A percentile compares a stretch with the other conserved stretches of the same genome.
phyloP scores from a whole-genome alignment of 1,140 invertebrate species.

The Ptiloglossa arizonensis region DNA sequence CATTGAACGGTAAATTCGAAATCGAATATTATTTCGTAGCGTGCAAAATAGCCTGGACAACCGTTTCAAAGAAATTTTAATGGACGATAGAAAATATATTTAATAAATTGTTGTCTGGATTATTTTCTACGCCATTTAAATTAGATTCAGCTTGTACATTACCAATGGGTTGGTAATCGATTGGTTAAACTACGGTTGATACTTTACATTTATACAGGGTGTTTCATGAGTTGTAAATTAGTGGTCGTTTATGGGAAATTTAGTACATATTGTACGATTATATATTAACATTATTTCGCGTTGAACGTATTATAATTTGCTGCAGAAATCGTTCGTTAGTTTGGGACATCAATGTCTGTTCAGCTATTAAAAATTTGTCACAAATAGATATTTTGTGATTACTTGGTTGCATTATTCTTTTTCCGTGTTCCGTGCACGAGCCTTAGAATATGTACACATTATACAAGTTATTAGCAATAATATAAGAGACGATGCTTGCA shows the following conservation, averaged over 20 bases:
- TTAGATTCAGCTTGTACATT: background rate
- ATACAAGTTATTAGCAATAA: too few relatives aligned
- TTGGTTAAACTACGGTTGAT: background rate
- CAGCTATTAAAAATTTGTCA: conserved; percentile 15
- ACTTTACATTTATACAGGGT: conserved; percentile 20
- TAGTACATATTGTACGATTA: background rate
- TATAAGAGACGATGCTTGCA: too few relatives aligned
- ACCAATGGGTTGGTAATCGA: background rate
- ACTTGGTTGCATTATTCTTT: background rate
- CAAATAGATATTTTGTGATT: conserved; percentile 24
- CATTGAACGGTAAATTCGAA: background rate
- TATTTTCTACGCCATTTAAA: background rate
- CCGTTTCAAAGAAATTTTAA: conserved; percentile 9
- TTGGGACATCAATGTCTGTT: background rate
- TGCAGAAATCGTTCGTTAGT: background rate
- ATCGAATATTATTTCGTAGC: background rate
- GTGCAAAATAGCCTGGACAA: background rate
- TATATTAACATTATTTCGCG: background rate
- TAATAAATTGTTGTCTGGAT: conserved; percentile 6
- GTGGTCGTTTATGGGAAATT: background rate
- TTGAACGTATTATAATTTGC: background rate
- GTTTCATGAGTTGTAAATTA: conserved; percentile 29
- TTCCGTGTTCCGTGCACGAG: background rate
- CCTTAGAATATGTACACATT: background rate
- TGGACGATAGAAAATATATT: background rate